phyloP scores from a whole-genome alignment of 2,888 invertebrate species.

The Spisula subtruncata region DNA sequence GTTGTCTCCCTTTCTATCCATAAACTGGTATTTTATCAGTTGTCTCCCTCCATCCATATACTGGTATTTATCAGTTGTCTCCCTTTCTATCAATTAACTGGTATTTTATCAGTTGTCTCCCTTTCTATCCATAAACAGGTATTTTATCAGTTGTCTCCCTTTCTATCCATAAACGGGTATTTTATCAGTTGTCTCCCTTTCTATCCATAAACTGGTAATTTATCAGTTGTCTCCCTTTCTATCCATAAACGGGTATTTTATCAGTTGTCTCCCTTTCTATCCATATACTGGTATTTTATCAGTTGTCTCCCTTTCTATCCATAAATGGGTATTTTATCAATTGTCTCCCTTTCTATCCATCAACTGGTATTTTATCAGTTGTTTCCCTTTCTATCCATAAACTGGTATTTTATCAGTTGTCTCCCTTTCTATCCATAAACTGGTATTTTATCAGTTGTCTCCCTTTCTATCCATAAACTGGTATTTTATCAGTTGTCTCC shows the following conservation, averaged over 20 bases:
- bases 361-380: no score
- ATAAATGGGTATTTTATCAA: no score
- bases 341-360: slow-evolving; percentile 3
- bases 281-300: no score
- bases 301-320: background rate
- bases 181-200: background rate
- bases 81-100: no score
- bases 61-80: no score
- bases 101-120: no score
- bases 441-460: background rate
- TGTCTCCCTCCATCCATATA: background rate
- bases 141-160: background rate
- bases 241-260: no score
- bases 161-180: no score
- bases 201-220: no score
- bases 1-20: background rate
- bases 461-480: no score
- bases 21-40: background rate
- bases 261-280: background rate
- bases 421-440: background rate
- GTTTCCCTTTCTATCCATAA: background rate
- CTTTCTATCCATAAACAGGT: background rate
- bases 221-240: slow-evolving; percentile 1
- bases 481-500: no score
- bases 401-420: no score